A percentile compares a stretch with the other conserved stretches of the same genome.
phyloP scores from a whole-genome alignment of 2,113 vertebrate genomes.

The Clarias gariepinus region DNA sequence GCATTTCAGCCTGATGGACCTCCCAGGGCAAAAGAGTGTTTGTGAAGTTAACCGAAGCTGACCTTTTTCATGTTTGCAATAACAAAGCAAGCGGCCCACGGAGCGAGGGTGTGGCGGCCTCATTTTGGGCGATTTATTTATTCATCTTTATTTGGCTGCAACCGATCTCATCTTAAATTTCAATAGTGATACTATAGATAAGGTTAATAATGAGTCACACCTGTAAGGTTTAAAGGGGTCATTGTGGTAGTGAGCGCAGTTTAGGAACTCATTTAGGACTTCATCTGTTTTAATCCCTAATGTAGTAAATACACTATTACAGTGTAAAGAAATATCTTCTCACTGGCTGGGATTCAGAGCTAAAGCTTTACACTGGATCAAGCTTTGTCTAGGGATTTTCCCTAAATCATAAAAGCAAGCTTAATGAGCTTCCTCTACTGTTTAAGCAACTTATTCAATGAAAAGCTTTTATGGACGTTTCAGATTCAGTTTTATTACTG shows the following conservation, averaged over 20 bases:
- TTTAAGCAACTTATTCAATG: no score
- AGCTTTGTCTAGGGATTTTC: not conserved
- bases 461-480: not conserved
- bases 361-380: not conserved
- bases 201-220: not conserved
- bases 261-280: not conserved
- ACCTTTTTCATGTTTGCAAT: not conserved
- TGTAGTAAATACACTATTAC: no score
- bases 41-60: conserved; percentile 7
- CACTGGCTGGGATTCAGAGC: not conserved
- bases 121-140: not conserved
- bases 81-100: not conserved
- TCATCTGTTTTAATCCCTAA: not conserved
- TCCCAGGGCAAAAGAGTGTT: not conserved
- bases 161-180: not conserved
- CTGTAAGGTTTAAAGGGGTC: not conserved
- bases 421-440: not conserved
- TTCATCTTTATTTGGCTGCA: not conserved
- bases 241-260: not conserved
- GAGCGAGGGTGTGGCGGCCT: not conserved
- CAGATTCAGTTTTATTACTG: no score
- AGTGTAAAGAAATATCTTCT: not conserved
- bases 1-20: conserved; percentile 4
- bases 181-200: no score
- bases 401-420: not conserved